These are phyloP conservation scores for Tursiops truncatus DNA, from an alignment of 2,113 vertebrate genomes.

Conservation along the genomic window DNA sequence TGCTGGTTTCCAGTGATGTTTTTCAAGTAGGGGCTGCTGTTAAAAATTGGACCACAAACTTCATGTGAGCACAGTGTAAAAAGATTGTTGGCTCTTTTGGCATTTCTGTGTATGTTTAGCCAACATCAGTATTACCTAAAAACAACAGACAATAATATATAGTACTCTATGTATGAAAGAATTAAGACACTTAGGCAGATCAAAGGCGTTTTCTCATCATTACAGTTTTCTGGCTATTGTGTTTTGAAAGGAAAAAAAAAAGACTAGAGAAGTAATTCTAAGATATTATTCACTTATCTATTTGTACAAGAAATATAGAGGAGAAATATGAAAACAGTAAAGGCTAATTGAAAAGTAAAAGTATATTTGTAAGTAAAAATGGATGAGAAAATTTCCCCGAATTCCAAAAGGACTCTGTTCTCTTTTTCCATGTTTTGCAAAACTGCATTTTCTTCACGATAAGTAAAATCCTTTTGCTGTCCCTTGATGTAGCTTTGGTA, in stretches of 20 bases:
- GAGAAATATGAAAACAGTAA: constrained; percentile 33
- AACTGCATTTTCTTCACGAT: background rate
- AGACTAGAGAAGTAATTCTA: constrained; percentile 34
- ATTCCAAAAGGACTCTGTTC: background rate
- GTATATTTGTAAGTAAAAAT: constrained; percentile 46
- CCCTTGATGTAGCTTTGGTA: background rate
- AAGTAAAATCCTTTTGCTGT: background rate
- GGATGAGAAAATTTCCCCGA: background rate
- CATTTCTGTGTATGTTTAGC: background rate
- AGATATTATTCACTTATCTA: background rate
- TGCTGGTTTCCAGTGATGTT: background rate
- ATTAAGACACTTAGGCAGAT: background rate
- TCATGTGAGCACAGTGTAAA: background rate
- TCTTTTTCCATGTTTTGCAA: background rate
- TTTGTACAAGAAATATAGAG: background rate
- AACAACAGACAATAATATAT: background rate
- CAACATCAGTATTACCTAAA: background rate
- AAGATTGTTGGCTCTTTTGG: background rate
- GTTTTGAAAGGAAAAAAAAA: constrained; percentile 25
- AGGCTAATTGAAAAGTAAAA: background rate
- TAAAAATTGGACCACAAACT: background rate
- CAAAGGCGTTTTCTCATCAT: background rate
- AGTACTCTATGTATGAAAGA: background rate
- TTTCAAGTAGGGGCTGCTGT: background rate
- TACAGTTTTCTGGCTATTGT: background rate